phyloP scores from a whole-genome alignment of 2,113 vertebrate genomes.

The Oryzias celebensis region DNA sequence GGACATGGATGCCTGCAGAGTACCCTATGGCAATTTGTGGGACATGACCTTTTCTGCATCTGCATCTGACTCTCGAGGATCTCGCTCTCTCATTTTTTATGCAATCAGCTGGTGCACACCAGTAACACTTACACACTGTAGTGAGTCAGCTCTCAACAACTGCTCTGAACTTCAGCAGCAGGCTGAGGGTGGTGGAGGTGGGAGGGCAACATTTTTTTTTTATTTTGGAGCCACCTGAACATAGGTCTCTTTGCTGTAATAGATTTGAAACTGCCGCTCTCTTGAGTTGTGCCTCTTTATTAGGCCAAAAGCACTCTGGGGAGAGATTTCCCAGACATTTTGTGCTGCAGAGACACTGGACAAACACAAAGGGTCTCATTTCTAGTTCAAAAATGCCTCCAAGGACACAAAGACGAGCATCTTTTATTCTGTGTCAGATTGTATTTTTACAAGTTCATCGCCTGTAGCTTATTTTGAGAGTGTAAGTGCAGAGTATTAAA shows the following conservation, averaged over 20 bases:
- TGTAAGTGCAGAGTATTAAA: constrained; percentile 41
- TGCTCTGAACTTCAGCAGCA: constrained; percentile 13
- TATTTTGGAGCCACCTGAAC: constrained; percentile 20
- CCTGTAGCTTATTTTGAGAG: constrained; percentile 29
- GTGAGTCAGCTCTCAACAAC: constrained; percentile 31
- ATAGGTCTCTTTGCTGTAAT: constrained; percentile 31
- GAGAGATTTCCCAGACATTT: constrained; percentile 33
- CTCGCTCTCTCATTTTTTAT: constrained; percentile 23
- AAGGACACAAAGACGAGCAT: constrained; percentile 2
- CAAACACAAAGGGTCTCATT: constrained; percentile 11
- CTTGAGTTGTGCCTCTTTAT: constrained; percentile 39
- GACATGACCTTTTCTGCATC: constrained; percentile 45
- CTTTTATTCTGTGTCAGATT: constrained; percentile 33
- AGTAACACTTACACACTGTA: constrained; percentile 15
- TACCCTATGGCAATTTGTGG: constrained; percentile 23
- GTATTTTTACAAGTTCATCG: constrained; percentile 26
- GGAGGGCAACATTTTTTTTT: not conserved
- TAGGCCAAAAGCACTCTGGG: constrained; percentile 28
- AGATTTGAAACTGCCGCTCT: constrained; percentile 41
- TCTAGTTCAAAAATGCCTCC: constrained; percentile 28
- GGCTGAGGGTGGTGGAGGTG: not conserved
- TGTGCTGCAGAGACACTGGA: constrained; percentile 20
- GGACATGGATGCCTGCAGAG: constrained; percentile 23
- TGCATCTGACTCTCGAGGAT: constrained; percentile 3
- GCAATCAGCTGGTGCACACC: constrained; percentile 12